Base-by-base conservation (phyloP, 2,797 vertebrate genomes). In the Hyperoplus lanceolatus region DNA sequence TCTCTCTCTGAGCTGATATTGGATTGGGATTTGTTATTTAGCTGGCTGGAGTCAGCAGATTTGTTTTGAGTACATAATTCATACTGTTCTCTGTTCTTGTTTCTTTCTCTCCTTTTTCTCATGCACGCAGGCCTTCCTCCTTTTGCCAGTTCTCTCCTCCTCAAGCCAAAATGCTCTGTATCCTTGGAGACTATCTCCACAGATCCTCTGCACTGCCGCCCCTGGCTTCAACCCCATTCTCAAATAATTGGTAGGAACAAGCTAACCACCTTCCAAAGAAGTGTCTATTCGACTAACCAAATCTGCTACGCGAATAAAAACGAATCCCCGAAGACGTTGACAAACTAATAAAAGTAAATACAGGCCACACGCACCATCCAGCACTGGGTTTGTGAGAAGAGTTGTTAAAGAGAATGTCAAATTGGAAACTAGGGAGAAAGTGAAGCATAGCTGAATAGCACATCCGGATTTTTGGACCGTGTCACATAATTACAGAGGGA, bases 401-500 rank as follows among this genome's bases (percentile, higher is more conserved):
- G 56, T 21, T 59, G 59, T 43, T 51, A 84, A 69, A 62, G 60
- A 56, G 60, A 79, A 76, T 64, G 75, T 88, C 85, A 83, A 66
- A 60, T 39, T 74, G 77, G 29, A 29, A 85, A 81, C 78, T 75
- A 53, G 66, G 57, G 70, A 29, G 29, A 87, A 51, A 74, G 79
- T 55, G 79, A 89, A 74, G 82, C 78, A 29, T 80, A 83, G 82
- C 83, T 75, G 87, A 88, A 86, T 75, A 29, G 29, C 29, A 81
- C 86, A 87, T 89, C 80, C 85, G 65, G 90, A 67, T 82, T 87
- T 89, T 84, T 90, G 85, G 90, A 92, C 90, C 87, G 70, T 92
- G 91, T 90, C 92, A 89, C 87, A 86, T 93, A 92, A 94, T 93
- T 89, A 92, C 84, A 84, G 91, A 72, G 75, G 69, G 90, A 92